Percentiles rank a stretch among this genome's conserved stretches.
Evolutionary conservation across 2,888 invertebrate species (phyloP).

Genomic region (Acholoe squamosa): DNA sequence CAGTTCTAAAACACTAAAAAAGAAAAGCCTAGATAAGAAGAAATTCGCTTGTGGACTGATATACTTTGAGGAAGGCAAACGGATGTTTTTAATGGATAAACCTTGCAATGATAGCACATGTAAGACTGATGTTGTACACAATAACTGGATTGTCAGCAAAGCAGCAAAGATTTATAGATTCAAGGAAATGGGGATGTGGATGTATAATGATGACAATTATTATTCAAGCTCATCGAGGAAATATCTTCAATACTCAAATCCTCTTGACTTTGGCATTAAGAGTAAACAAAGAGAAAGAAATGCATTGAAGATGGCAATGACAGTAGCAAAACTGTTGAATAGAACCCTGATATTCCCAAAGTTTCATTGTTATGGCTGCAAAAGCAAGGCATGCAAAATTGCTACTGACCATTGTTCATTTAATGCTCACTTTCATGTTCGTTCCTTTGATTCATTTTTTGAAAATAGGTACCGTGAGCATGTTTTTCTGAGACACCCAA

Average conservation of each 20-base stretch:
- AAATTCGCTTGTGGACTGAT: slow-evolving; percentile 64
- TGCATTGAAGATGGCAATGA: not conserved
- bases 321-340: slow-evolving; percentile 61
- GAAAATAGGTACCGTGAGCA: slow-evolving; percentile 47
- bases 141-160: slow-evolving; percentile 63
- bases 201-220: not conserved
- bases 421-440: not conserved
- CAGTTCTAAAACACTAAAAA: not conserved
- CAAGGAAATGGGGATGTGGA: slow-evolving; percentile 2
- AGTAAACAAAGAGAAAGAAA: not conserved
- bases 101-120: slow-evolving; percentile 58
- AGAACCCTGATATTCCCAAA: slow-evolving; percentile 68
- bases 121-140: slow-evolving; percentile 37
- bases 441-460: slow-evolving; percentile 31
- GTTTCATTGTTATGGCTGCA: slow-evolving; percentile 66
- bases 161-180: slow-evolving; percentile 59
- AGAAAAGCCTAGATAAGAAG: not conserved
- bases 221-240: slow-evolving; percentile 37
- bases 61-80: slow-evolving; percentile 65
- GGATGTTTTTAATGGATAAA: slow-evolving; percentile 18
- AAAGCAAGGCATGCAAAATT: not conserved
- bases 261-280: not conserved
- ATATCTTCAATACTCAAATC: slow-evolving; percentile 40
- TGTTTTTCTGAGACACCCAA: slow-evolving; percentile 35
- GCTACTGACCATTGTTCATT: not conserved